phyloP scores from a whole-genome alignment of 2,113 vertebrate species.

The Burhinus oedicnemus region DNA sequence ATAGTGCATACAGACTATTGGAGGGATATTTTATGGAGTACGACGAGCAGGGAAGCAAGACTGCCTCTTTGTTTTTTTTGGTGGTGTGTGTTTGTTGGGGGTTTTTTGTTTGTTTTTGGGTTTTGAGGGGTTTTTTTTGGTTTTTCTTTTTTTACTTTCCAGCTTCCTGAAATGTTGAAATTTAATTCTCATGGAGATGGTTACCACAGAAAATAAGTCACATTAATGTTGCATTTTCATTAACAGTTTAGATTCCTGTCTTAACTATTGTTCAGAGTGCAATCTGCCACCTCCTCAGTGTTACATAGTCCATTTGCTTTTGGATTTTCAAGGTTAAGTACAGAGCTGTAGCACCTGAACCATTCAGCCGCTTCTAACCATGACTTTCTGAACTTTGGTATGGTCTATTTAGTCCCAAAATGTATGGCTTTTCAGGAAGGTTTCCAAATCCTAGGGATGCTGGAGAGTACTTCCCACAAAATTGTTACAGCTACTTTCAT shows the following conservation, averaged over 20 bases:
- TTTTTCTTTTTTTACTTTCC: neutral
- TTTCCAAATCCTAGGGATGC: neutral
- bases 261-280: neutral
- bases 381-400: neutral
- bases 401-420: neutral
- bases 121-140: no score
- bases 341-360: neutral
- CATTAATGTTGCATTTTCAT: neutral
- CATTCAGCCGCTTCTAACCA: neutral
- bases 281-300: neutral
- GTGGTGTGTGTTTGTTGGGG: no score
- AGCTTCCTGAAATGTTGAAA: neutral
- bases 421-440: neutral
- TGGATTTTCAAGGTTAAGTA: neutral
- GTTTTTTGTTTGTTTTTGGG: no score
- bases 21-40: neutral
- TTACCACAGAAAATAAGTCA: neutral
- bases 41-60: neutral
- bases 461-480: neutral
- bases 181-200: neutral
- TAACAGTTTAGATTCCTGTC: neutral
- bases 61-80: neutral
- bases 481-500: neutral
- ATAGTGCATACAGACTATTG: neutral
- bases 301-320: neutral